These are phyloP conservation scores for Copsychus sechellarum DNA, from an alignment of 2,113 vertebrate genomes.

Conservation along the genomic window DNA sequence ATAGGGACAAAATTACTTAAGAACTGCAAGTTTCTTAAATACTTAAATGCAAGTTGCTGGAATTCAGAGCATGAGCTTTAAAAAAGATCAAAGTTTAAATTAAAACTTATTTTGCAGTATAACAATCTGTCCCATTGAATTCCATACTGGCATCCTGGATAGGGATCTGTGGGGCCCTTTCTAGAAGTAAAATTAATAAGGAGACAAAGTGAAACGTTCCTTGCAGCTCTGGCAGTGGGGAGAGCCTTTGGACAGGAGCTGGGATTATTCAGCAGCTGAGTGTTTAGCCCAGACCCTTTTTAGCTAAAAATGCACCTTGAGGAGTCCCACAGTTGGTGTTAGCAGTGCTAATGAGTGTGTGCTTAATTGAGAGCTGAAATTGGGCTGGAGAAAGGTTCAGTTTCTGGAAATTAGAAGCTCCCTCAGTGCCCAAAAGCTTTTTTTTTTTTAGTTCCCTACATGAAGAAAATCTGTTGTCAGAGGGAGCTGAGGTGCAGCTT, in stretches of 20 bases:
- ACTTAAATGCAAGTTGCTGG: background rate
- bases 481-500: background rate
- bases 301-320: background rate
- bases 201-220: background rate
- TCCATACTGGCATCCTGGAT: no score
- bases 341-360: background rate
- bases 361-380: background rate
- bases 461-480: background rate
- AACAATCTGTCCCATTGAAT: background rate
- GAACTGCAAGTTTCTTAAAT: background rate
- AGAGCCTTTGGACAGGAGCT: background rate
- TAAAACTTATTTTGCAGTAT: background rate
- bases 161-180: background rate
- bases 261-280: background rate
- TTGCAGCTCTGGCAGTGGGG: background rate
- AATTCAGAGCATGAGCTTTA: background rate
- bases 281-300: background rate
- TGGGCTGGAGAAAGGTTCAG: background rate
- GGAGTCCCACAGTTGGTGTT: background rate
- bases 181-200: no score
- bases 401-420: background rate
- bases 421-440: background rate
- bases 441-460: no score
- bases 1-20: background rate
- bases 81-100: background rate